phyloP scores from a whole-genome alignment of 2,113 vertebrate genomes.

The Pithys albifrons region DNA sequence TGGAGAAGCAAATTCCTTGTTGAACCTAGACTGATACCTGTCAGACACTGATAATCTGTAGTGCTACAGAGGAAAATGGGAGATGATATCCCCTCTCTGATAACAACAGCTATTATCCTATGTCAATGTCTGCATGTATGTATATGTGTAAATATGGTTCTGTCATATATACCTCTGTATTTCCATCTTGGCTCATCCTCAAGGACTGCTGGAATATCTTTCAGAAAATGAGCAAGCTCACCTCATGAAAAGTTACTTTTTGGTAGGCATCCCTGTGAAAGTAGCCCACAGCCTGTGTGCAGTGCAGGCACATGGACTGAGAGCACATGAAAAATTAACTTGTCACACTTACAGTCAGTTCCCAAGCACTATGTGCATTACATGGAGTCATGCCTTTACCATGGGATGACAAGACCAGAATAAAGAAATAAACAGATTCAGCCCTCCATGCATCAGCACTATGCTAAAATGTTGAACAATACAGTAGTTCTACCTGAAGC shows the following conservation, averaged over 20 bases:
- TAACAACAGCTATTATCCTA: neutral
- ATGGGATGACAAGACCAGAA: neutral
- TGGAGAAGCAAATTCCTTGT: neutral
- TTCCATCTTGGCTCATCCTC: neutral
- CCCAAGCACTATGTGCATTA: neutral
- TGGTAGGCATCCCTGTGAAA: neutral
- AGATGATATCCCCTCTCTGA: rapidly evolving
- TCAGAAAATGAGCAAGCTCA: neutral
- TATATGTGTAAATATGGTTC: neutral
- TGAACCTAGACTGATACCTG: neutral
- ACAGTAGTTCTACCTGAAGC: neutral
- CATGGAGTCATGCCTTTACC: neutral
- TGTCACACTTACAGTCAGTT: neutral
- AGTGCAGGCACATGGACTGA: neutral
- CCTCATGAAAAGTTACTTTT: neutral
- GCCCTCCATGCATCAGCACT: neutral
- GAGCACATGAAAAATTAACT: neutral
- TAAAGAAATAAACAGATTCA: neutral
- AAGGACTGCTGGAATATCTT: neutral
- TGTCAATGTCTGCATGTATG: neutral
- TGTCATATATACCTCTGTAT: neutral
- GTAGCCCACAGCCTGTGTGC: neutral
- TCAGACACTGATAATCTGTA: neutral
- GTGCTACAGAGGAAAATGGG: neutral
- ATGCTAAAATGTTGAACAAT: neutral